Evolutionary conservation across 2,888 invertebrate genomes (phyloP).

Genomic region (Zygogramma bicolorata): DNA sequence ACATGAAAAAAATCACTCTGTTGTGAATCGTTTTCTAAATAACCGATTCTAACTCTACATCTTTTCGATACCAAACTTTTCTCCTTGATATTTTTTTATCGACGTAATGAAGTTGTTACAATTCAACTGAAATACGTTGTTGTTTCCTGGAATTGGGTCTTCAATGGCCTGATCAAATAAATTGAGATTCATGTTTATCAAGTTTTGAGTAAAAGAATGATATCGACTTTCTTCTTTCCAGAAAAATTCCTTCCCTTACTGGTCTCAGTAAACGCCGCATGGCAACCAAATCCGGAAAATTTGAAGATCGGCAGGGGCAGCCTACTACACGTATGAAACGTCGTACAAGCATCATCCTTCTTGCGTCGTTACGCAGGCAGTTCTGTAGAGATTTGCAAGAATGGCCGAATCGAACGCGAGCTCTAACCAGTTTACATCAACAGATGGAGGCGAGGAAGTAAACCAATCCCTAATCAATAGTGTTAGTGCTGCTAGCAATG

Average conservation of each 20-base stretch:
- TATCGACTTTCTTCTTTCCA: conserved; percentile 50
- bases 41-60: too few species aligned
- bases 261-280: conserved; percentile 61
- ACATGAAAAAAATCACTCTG: too few species aligned
- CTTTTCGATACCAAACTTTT: too few species aligned
- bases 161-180: too few species aligned
- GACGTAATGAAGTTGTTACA: too few species aligned
- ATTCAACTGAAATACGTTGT: too few species aligned
- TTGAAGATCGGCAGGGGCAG: conserved; percentile 56
- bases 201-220: neutral
- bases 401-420: conserved; percentile 64
- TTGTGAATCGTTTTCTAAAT: too few species aligned
- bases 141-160: too few species aligned
- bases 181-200: too few species aligned
- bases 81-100: too few species aligned
- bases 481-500: conserved; percentile 26
- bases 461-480: conserved; percentile 36
- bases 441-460: conserved; percentile 46
- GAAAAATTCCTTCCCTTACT: conserved; percentile 57
- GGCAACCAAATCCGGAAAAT: conserved; percentile 58
- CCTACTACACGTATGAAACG: conserved; percentile 59
- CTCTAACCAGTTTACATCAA: conserved; percentile 44
- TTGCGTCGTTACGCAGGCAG: conserved; percentile 61
- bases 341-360: conserved; percentile 52
- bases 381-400: conserved; percentile 64